Base-by-base conservation (phyloP, 2,888 invertebrate species). In the Drosophila pegasa region DNA sequence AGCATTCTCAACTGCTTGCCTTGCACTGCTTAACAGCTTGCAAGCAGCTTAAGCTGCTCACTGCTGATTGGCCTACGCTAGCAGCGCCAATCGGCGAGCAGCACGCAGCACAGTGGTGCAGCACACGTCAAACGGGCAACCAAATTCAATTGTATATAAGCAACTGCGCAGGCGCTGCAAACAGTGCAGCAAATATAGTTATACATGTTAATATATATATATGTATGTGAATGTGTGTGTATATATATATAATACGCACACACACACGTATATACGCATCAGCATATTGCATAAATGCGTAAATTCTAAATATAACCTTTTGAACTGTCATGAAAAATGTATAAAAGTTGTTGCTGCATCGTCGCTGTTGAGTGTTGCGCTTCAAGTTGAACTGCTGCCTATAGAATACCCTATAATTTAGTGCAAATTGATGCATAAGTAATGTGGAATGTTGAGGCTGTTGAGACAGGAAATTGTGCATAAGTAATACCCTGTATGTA, bases 71-170 rank as follows among this genome's bases (percentile, higher is more conserved):
- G 76, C 16, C n/a, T 2, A 16, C n/a, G n/a, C 3, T 3, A 5
- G 1, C 7, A 2, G 0, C 38, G 50, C 76, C 76, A 69, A 76
- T 69, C 57, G 56, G 1, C 1, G 0, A 0, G 1, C 10, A 40
- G 54, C 47, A 41, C 33, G 4, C 16, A n/a, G 35, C 47, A 78
- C 74, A 62, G 61, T 73, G 73, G 76, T 40, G 8, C 20, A n/a
- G 22, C 9, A 37, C 3, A 38, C 31, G 7, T 22, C 9, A 25
- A 74, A 57, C 29, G 1, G 9, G 8, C 10, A 16, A n/a, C 7
- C 25, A 50, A 50, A 50, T 22, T 22, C 3, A 16, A n/a, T 7
- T 35, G 38, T 70, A 43, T 9, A 59, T 43, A 22, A 61, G 22
- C 1, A 1, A 52, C 7, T 18, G 75, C 75, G 75, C 75, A 75